These are phyloP conservation scores for Epirrhoe tristata DNA, from an alignment of 2,888 invertebrate genomes.

Conservation along the genomic window DNA sequence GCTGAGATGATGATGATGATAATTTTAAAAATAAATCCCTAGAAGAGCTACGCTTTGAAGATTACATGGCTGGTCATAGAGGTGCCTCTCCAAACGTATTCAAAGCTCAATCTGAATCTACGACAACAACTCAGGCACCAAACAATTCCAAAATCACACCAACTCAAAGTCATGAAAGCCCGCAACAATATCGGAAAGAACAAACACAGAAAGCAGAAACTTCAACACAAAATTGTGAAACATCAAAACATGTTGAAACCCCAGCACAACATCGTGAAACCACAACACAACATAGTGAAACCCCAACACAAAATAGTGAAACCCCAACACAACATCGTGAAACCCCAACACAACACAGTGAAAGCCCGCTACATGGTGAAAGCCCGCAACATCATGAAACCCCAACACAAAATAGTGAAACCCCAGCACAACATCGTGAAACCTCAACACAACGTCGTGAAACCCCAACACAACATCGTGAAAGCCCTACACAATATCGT, in stretches of 20 bases:
- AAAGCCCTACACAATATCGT: neutral
- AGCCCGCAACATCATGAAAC: neutral
- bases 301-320: neutral
- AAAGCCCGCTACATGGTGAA: no score
- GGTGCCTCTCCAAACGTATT: neutral
- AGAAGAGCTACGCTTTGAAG: slow-evolving; percentile 10
- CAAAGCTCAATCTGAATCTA: neutral
- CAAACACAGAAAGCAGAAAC: neutral
- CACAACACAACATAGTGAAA: neutral
- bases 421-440: neutral
- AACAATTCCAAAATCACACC: neutral
- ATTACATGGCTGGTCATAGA: neutral
- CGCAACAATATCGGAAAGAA: neutral
- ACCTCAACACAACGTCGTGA: neutral
- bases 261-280: neutral
- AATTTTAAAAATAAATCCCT: slow-evolving; percentile 6
- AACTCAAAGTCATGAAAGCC: neutral
- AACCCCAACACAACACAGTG: neutral
- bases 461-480: neutral
- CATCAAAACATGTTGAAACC: neutral
- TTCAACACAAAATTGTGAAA: neutral
- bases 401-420: neutral
- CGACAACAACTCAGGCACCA: neutral
- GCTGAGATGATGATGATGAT: no score
- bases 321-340: neutral